phyloP scores from a whole-genome alignment of 2,113 vertebrate species.

The Lampris megalopsis region DNA sequence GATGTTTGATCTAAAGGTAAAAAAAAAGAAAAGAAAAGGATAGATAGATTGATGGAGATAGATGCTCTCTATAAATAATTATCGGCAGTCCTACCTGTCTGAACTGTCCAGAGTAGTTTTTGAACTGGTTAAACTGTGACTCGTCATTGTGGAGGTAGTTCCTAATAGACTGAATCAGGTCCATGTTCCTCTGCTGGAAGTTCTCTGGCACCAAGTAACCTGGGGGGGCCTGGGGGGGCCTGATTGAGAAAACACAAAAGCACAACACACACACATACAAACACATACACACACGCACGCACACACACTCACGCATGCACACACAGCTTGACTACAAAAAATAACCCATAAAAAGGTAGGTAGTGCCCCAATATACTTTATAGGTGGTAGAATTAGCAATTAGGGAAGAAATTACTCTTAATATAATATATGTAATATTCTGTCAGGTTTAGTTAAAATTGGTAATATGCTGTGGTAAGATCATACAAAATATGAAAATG shows the following conservation, averaged over 20 bases:
- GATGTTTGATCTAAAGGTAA: too few species aligned
- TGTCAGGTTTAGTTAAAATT: too few species aligned
- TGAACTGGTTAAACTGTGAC: conserved; percentile 93
- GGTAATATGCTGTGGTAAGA: not conserved
- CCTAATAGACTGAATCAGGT: conserved; percentile 94
- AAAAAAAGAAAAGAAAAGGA: too few species aligned
- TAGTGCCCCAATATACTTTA: too few species aligned
- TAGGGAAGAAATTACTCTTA: too few species aligned
- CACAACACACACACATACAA: conserved; percentile 1
- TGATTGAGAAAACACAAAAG: conserved; percentile 37
- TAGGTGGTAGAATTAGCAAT: too few species aligned
- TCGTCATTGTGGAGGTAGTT: conserved; percentile 91
- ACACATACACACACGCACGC: conserved; percentile 4
- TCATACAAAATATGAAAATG: not conserved
- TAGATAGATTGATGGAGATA: too few species aligned
- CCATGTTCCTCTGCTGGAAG: conserved; percentile 94
- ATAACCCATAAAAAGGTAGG: not conserved
- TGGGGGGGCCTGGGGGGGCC: conserved; percentile 67
- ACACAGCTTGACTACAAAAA: not conserved
- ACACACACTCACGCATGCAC: conserved; percentile 17
- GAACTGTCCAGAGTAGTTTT: conserved; percentile 94
- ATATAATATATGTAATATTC: too few species aligned
- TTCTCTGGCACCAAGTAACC: conserved; percentile 91
- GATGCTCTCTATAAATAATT: not conserved
- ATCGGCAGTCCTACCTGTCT: conserved; percentile 86